A percentile compares a stretch with the other conserved stretches of the same genome.
These are phyloP conservation scores for Laspeyria flexula DNA, from an alignment of 2,888 invertebrate species.

Conservation along the genomic window DNA sequence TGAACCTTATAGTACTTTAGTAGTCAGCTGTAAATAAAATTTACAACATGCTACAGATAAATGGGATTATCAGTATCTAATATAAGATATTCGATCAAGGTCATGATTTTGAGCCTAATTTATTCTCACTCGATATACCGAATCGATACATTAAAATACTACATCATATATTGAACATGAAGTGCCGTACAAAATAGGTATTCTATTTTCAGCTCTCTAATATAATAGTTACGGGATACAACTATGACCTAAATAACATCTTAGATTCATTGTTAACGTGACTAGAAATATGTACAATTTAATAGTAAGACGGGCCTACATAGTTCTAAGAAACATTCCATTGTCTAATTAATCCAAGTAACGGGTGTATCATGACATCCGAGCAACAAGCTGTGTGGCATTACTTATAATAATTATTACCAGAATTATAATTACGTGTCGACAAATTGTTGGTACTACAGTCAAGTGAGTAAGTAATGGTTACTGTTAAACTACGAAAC, in stretches of 20 bases:
- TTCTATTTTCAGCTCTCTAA: conserved; percentile 2
- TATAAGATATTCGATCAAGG: too few species aligned
- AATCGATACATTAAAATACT: background rate
- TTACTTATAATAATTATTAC: conserved; percentile 31
- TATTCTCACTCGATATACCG: background rate
- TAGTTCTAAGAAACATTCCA: conserved; percentile 42
- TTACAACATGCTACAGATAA: too few species aligned
- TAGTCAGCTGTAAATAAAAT: too few species aligned
- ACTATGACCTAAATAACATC: conserved; percentile 25
- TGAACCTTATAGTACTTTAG: too few species aligned
- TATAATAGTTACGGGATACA: conserved; percentile 4
- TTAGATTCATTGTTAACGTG: conserved; percentile 21
- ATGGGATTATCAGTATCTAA: too few species aligned
- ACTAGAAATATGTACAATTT: conserved; percentile 24
- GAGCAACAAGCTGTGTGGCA: conserved; percentile 37
- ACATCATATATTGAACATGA: too few species aligned
- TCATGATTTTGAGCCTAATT: conserved; percentile 3
- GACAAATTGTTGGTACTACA: conserved; percentile 39
- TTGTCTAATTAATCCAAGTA: conserved; percentile 44
- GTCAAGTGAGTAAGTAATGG: conserved; percentile 38
- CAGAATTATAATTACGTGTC: conserved; percentile 41
- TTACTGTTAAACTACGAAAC: conserved; percentile 11
- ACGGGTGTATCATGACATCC: conserved; percentile 28
- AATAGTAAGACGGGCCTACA: conserved; percentile 23
- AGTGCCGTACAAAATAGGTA: background rate